Percentiles rank a stretch among this genome's conserved stretches.
phyloP scores from a whole-genome alignment of 2,888 invertebrate species.

The Yponomeuta cagnagella region DNA sequence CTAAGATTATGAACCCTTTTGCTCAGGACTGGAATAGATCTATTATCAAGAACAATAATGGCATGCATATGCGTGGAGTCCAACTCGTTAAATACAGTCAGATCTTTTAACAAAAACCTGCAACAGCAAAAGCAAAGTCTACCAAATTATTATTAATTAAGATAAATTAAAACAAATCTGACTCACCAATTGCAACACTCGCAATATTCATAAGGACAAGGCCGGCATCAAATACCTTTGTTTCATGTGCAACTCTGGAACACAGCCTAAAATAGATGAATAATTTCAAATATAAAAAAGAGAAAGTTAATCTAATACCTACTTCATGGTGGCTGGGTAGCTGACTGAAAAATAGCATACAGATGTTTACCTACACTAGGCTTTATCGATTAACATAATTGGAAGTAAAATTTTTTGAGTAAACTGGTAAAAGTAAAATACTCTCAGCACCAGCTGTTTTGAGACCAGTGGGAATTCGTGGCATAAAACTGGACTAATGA shows the following conservation, averaged over 20 bases:
- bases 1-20: too few species aligned
- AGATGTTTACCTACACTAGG: background rate
- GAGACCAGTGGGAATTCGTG: background rate
- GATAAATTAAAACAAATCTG: constrained; percentile 20
- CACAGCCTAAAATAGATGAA: constrained; percentile 31
- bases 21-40: too few species aligned
- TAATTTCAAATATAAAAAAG: background rate
- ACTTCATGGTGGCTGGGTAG: background rate
- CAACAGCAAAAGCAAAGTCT: too few species aligned
- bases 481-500: too few species aligned
- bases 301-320: constrained; percentile 2
- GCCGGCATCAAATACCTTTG: constrained; percentile 57
- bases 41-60: too few species aligned
- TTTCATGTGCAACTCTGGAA: constrained; percentile 58
- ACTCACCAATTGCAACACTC: constrained; percentile 67
- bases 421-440: too few species aligned
- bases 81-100: too few species aligned
- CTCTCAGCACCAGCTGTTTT: background rate
- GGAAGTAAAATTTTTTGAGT: too few species aligned
- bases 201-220: constrained; percentile 63
- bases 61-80: too few species aligned
- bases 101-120: background rate
- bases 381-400: too few species aligned
- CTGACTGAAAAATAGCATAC: background rate
- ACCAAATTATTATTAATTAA: background rate